phyloP scores from a whole-genome alignment of 2,113 vertebrate genomes.

The Alouatta palliata region DNA sequence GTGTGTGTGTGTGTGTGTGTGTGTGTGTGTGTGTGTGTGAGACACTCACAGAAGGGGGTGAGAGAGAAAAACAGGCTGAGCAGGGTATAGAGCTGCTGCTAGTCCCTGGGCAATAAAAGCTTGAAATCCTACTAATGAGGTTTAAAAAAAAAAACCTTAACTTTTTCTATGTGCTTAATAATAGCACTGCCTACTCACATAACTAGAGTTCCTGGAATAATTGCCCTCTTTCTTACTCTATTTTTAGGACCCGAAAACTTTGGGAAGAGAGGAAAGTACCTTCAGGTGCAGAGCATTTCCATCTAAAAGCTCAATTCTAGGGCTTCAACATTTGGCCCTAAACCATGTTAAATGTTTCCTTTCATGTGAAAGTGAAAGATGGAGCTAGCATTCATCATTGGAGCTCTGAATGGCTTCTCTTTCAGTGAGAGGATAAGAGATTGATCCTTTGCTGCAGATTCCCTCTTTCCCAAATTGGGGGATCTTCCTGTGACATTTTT shows the following conservation, averaged over 20 bases:
- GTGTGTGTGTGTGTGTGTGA: neutral
- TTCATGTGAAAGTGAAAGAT: conserved; percentile 5
- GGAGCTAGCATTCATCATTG: neutral
- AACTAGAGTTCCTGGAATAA: conserved; percentile 57
- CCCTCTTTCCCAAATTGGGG: neutral
- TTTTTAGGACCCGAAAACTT: conserved; percentile 54
- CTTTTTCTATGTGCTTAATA: conserved; percentile 58
- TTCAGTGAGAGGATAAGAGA: conserved; percentile 35
- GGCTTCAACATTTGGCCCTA: neutral
- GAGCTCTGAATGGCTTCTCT: neutral
- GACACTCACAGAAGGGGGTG: neutral
- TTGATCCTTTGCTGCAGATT: neutral
- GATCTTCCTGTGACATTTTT: conserved; percentile 42
- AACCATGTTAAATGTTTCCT: neutral
- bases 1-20: neutral
- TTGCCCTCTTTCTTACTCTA: conserved; percentile 63
- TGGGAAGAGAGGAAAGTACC: neutral
- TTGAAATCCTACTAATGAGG: conserved; percentile 61
- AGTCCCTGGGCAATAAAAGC: conserved; percentile 56
- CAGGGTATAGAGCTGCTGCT: neutral
- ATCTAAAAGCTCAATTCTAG: neutral
- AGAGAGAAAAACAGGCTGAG: neutral
- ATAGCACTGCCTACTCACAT: conserved; percentile 57
- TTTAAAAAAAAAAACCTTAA: conserved; percentile 15
- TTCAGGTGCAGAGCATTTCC: conserved; percentile 2